phyloP scores from a whole-genome alignment of 2,888 invertebrate genomes.

The Leptopterna dolabrata region DNA sequence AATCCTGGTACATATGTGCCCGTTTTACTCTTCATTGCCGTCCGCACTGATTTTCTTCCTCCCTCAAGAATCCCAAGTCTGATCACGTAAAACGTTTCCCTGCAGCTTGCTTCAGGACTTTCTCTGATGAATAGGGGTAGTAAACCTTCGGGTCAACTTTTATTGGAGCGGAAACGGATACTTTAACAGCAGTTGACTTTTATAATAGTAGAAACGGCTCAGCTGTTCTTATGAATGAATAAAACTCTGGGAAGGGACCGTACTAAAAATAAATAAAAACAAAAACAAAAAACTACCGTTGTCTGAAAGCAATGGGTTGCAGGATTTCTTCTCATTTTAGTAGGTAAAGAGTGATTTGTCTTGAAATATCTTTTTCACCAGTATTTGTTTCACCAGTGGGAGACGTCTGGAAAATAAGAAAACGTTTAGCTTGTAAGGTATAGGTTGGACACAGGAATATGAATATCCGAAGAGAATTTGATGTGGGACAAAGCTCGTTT shows the following conservation, averaged over 20 bases:
- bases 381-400: too few species aligned
- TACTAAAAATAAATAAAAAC: neutral
- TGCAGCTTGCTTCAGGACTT: neutral
- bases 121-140: constrained; percentile 7
- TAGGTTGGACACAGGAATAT: too few species aligned
- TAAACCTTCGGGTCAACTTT: neutral
- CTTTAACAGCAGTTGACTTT: neutral
- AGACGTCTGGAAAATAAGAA: too few species aligned
- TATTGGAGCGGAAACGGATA: neutral
- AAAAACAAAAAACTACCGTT: neutral
- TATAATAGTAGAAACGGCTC: neutral
- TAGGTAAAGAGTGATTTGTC: neutral
- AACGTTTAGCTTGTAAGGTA: too few species aligned
- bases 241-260: neutral
- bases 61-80: neutral
- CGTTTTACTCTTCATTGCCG: neutral
- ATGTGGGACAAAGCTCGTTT: too few species aligned
- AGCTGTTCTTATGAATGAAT: neutral
- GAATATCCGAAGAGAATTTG: too few species aligned
- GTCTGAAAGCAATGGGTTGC: neutral
- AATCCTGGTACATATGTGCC: neutral
- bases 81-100: neutral
- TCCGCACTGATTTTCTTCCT: neutral
- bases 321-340: neutral
- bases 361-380: too few species aligned